These are phyloP conservation scores for Drosophila greeni DNA, from an alignment of 2,888 invertebrate species.

Conservation along the genomic window DNA sequence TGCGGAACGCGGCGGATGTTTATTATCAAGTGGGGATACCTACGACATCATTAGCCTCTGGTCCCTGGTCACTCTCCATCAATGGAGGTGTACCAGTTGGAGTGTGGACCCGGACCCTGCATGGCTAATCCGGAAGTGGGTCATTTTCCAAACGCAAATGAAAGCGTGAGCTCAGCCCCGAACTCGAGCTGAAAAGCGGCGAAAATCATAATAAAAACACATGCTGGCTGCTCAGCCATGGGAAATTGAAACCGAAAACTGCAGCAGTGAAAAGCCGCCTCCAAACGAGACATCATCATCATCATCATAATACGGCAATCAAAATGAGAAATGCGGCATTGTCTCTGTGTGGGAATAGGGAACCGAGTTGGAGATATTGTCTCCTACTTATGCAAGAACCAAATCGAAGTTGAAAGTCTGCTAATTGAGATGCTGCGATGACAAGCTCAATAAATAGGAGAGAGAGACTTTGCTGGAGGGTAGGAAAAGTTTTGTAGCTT, in stretches of 20 bases:
- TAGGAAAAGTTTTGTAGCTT: constrained; percentile 8
- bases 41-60: constrained; percentile 61
- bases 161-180: constrained; percentile 51
- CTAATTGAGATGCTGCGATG: constrained; percentile 19
- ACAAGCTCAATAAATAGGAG: constrained; percentile 3
- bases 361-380: constrained; percentile 9
- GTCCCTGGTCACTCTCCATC: constrained; percentile 14
- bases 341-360: constrained; percentile 52
- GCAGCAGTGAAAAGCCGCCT: constrained; percentile 28
- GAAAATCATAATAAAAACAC: constrained; percentile 55
- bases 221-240: constrained; percentile 48
- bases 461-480: background rate
- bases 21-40: constrained; percentile 52
- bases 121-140: constrained; percentile 70
- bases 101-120: constrained; percentile 43
- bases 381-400: constrained; percentile 17
- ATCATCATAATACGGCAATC: constrained; percentile 47
- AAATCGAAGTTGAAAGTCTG: constrained; percentile 6
- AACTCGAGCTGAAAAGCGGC: constrained; percentile 40
- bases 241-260: constrained; percentile 60
- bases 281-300: constrained; percentile 20
- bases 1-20: constrained; percentile 59
- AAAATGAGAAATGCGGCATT: constrained; percentile 56
- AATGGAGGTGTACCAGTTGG: constrained; percentile 21
- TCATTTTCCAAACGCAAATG: constrained; percentile 71